Percentiles rank a stretch among this genome's conserved stretches.
Conservation (phyloP, 2,113 vertebrate species). For the Eonycteris spelaea region DNA sequence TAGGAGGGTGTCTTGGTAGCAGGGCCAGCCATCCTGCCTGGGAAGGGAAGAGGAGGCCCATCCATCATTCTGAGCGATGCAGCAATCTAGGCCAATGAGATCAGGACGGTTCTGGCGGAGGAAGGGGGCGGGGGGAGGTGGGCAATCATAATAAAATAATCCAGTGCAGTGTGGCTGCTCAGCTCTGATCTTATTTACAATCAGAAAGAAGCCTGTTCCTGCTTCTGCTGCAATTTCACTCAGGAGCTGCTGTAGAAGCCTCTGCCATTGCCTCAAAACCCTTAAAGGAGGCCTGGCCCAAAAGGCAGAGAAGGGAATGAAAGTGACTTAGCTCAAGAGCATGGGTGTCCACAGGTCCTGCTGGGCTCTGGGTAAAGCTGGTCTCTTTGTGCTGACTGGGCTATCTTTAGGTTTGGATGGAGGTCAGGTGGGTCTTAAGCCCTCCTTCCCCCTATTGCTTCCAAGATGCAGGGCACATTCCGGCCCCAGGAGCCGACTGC, state of each 20-base stretch:
- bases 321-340: background rate
- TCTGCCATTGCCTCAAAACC: background rate
- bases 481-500: background rate
- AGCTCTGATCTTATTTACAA: slow-evolving; percentile 68
- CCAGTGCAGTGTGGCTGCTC: background rate
- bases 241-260: background rate
- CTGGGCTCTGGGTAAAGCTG: background rate
- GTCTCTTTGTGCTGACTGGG: background rate
- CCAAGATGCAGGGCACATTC: background rate
- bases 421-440: background rate
- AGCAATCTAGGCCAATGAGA: slow-evolving; percentile 80
- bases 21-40: slow-evolving; percentile 79
- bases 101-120: background rate
- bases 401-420: background rate
- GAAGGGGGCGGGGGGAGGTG: slow-evolving; percentile 39
- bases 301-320: background rate
- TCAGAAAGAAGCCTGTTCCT: background rate
- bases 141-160: slow-evolving; percentile 48
- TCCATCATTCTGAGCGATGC: slow-evolving; percentile 82
- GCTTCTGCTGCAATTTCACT: background rate
- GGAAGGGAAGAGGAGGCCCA: slow-evolving; percentile 58
- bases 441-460: background rate
- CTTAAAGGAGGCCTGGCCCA: background rate
- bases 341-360: rapidly evolving
- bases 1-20: slow-evolving; percentile 71